These are phyloP conservation scores for Clytia hemisphaerica DNA, from an alignment of 30 jellyfish, hydroid and myxozoan genomes.

Conservation along the genomic window DNA sequence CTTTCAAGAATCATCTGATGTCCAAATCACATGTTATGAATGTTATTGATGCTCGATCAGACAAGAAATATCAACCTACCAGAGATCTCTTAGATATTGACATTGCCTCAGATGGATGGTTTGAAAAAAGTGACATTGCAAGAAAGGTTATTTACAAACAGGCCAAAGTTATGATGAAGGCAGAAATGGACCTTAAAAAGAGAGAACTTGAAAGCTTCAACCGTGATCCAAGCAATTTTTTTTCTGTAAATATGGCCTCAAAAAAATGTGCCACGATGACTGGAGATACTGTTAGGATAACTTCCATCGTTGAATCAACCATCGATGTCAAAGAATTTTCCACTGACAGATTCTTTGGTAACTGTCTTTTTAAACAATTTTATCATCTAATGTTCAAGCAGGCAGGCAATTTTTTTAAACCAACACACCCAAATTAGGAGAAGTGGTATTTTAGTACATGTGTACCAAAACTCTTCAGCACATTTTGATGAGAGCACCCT, in stretches of 20 bases:
- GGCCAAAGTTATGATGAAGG: conserved; percentile 54
- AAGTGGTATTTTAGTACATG: too few species aligned
- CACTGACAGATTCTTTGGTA: conserved; percentile 75
- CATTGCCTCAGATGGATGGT: conserved; percentile 94
- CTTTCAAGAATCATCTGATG: conserved; percentile 63
- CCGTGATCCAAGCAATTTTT: conserved; percentile 70
- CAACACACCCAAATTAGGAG: too few species aligned
- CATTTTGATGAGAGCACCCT: too few species aligned
- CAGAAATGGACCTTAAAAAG: conserved; percentile 29
- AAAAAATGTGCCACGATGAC: conserved; percentile 71
- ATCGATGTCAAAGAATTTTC: conserved; percentile 75
- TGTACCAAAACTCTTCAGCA: too few species aligned
- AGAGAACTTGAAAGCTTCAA: conserved; percentile 57
- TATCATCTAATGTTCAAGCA: too few species aligned
- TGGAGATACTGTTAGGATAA: conserved; percentile 40
- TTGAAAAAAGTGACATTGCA: conserved; percentile 61
- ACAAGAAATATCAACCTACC: conserved; percentile 68
- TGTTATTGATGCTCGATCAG: conserved; percentile 80
- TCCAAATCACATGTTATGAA: conserved; percentile 73
- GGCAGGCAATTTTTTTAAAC: too few species aligned
- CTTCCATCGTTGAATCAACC: conserved; percentile 65
- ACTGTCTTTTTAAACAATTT: too few species aligned
- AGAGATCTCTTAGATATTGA: conserved; percentile 81
- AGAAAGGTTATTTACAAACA: conserved; percentile 51
- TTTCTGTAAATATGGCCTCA: conserved; percentile 58